Evolutionary conservation across 2,113 vertebrate genomes (phyloP).

Genomic region (Peromyscus leucopus): DNA sequence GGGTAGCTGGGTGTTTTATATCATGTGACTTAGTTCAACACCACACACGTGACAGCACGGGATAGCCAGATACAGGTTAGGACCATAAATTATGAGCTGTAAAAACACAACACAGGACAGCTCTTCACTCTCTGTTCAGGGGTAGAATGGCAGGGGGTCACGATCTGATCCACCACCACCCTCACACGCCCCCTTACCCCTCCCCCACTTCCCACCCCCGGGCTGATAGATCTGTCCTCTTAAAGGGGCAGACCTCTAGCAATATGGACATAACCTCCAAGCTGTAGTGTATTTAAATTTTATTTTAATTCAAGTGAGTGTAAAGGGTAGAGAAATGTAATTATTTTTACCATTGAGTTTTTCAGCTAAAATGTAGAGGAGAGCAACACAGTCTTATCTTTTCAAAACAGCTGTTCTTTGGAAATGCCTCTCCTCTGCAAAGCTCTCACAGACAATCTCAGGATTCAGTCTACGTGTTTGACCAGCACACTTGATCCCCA

Average conservation of each 20-base stretch:
- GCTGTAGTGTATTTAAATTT: not conserved
- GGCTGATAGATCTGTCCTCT: not conserved
- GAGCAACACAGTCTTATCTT: not conserved
- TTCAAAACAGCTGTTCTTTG: not conserved
- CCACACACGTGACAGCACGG: not conserved
- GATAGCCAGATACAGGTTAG: not conserved
- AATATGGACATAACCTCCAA: not conserved
- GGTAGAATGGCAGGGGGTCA: not conserved
- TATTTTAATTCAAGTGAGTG: not conserved
- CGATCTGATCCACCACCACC: not conserved
- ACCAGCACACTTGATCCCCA: not conserved
- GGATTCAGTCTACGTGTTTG: not conserved
- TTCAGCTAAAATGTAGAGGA: conserved; percentile 30
- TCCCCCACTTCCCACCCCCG: too few species aligned
- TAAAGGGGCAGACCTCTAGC: not conserved
- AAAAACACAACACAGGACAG: not conserved
- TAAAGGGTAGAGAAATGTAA: conserved; percentile 12
- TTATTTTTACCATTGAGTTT: conserved; percentile 16
- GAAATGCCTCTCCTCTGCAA: conserved; percentile 17
- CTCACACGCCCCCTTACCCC: too few species aligned
- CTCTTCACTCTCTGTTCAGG: not conserved
- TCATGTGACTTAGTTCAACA: not conserved
- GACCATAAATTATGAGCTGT: not conserved
- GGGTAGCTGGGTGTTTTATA: not conserved
- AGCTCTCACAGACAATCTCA: not conserved